Base-by-base conservation (phyloP, 2,797 vertebrate species). In the Hylomyscus alleni region DNA sequence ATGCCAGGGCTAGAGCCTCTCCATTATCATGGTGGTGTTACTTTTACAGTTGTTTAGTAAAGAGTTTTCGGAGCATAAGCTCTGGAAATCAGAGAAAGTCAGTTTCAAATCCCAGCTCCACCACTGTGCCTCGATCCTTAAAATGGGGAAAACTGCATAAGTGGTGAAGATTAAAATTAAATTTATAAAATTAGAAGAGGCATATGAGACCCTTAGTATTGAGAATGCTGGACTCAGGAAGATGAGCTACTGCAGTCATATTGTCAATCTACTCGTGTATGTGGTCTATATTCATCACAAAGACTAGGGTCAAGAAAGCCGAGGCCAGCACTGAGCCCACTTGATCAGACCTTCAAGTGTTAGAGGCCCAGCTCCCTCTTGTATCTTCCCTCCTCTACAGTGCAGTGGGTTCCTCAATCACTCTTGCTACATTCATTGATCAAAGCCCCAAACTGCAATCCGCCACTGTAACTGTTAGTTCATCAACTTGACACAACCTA, bases 61-160 rank as follows among this genome's bases (percentile, higher is more conserved):
- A 75, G 44, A 67, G 52, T 92, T 69, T 44, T 50, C 58, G 58
- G 8, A 78, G 44, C 76, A 76, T 65, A 86, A 52, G 22, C 44
- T 92, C 75, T 87, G 69, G 47, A 62, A 69, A 69, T 86, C 69
- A 86, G 65, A 82, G n/a, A 24, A 89, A 80, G 44, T 62, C 80
- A 17, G 26, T 95, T 91, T 77, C 65, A 82, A 91, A 94, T 76
- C 26, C 52, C 52, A 77, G n/a, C 9, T 85, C 34, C 12, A 72
- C 31, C 67, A 37, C 14, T 67, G 22, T 34, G 54, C 26, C 83
- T 91, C 88, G 37, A 20, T 56, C 78, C 89, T 0, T 52, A 52
- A 86, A 86, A 89, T 95, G 88, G 31, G 29, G 20, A 37, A 52
- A 69, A 29, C 5, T 69, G 22, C 24, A 52, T 52, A 52, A 3